These are phyloP conservation scores for Alligator mississippiensis DNA, from an alignment of 2,113 vertebrate genomes.

Conservation along the genomic window DNA sequence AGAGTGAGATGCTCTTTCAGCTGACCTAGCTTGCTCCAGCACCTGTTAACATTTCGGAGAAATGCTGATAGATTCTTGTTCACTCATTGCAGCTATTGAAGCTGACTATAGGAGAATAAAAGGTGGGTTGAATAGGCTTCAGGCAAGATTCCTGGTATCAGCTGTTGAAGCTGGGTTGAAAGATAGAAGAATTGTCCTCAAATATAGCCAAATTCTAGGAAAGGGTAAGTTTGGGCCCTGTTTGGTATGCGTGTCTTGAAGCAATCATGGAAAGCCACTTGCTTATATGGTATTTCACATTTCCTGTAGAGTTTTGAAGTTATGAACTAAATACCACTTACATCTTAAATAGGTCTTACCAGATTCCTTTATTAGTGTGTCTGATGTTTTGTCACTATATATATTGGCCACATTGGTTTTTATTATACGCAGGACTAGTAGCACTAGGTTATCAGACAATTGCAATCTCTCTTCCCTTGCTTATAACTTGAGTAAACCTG, in stretches of 20 bases:
- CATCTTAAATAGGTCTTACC: no score
- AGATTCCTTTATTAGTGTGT: not conserved
- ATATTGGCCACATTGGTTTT: not conserved
- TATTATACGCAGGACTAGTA: not conserved
- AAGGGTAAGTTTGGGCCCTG: not conserved
- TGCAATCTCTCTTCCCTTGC: not conserved
- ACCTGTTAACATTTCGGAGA: not conserved
- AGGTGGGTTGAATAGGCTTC: not conserved
- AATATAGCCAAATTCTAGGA: not conserved
- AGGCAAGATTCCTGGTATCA: not conserved
- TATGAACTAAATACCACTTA: no score
- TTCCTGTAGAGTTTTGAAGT: no score
- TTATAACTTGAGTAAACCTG: not conserved
- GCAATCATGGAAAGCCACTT: not conserved
- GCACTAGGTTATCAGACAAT: not conserved
- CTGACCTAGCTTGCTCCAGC: not conserved
- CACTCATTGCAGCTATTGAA: not conserved
- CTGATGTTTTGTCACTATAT: not conserved
- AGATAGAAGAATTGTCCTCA: not conserved
- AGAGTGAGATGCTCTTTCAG: not conserved
- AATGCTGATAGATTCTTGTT: constrained; percentile 6
- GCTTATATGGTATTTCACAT: not conserved
- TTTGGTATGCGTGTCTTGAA: not conserved
- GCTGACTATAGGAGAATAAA: not conserved
- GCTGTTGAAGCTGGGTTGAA: not conserved